Percentiles rank a stretch among this genome's conserved stretches.
These are phyloP conservation scores for Baryphthengus martii DNA, from an alignment of 2,113 vertebrate genomes.

Conservation along the genomic window DNA sequence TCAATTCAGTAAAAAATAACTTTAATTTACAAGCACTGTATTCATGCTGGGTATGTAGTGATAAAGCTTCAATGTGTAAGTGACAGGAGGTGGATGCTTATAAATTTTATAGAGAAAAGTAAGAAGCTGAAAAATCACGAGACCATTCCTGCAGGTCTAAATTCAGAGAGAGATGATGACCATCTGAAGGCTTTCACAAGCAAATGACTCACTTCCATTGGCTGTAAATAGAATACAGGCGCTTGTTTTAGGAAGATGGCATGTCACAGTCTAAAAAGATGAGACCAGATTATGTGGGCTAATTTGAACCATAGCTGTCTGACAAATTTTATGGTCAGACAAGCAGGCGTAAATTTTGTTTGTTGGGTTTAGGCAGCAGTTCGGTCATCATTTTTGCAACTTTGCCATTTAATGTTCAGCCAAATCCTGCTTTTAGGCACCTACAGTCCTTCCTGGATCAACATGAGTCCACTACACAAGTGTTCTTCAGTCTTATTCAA, in stretches of 20 bases:
- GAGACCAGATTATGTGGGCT: background rate
- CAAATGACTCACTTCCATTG: background rate
- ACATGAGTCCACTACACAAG: background rate
- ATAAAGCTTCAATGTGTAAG: background rate
- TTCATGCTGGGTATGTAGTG: background rate
- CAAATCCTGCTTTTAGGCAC: background rate
- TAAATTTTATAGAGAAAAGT: background rate
- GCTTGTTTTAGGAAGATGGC: background rate
- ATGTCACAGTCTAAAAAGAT: background rate
- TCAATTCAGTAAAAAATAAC: background rate
- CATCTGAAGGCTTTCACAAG: background rate
- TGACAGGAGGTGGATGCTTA: background rate
- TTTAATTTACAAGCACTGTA: background rate
- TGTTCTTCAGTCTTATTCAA: background rate
- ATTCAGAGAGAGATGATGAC: background rate
- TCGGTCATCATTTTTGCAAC: background rate
- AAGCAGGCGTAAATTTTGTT: background rate
- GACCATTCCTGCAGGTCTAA: background rate
- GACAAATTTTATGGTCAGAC: background rate
- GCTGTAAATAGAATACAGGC: background rate
- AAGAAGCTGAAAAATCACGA: background rate
- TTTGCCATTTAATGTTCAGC: background rate
- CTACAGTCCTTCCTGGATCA: background rate
- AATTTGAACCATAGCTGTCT: background rate
- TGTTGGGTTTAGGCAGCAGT: background rate